Evolutionary conservation across 1,140 invertebrate species (phyloP).

Genomic region (Calliopsis andreniformis): DNA sequence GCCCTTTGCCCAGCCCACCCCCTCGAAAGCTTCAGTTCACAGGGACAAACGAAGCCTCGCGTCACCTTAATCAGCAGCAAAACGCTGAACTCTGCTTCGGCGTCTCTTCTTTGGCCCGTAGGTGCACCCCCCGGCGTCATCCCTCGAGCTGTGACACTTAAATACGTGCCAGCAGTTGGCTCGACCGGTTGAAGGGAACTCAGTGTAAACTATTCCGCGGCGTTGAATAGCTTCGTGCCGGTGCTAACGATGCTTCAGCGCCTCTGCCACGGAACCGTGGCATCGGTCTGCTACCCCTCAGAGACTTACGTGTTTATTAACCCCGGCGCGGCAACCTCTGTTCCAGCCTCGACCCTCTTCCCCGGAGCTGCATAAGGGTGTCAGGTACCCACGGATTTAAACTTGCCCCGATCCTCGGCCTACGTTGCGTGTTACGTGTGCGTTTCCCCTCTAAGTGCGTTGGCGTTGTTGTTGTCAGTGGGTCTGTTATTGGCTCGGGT

Average conservation of each 20-base stretch:
- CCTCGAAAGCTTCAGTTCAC: neutral
- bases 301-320: constrained; percentile 67
- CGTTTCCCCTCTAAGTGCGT: neutral
- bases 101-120: constrained; percentile 4
- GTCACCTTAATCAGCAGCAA: constrained; percentile 8
- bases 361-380: constrained; percentile 1
- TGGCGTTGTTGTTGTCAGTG: no score
- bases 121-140: constrained; percentile 18
- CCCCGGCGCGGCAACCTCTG: constrained; percentile 17
- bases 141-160: constrained; percentile 59
- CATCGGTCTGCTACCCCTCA: constrained; percentile 32
- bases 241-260: constrained; percentile 65
- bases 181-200: constrained; percentile 54
- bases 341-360: constrained; percentile 20
- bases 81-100: constrained; percentile 7
- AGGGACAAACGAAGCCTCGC: neutral
- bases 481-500: no score
- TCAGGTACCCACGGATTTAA: constrained; percentile 13
- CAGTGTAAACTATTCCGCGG: constrained; percentile 64
- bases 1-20: no score
- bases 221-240: constrained; percentile 60
- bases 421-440: constrained; percentile 9
- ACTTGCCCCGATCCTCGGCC: constrained; percentile 15
- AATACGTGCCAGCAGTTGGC: constrained; percentile 60
- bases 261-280: constrained; percentile 9